Conservation (phyloP, 2,888 invertebrate genomes). For the Melanotus villosus region DNA sequence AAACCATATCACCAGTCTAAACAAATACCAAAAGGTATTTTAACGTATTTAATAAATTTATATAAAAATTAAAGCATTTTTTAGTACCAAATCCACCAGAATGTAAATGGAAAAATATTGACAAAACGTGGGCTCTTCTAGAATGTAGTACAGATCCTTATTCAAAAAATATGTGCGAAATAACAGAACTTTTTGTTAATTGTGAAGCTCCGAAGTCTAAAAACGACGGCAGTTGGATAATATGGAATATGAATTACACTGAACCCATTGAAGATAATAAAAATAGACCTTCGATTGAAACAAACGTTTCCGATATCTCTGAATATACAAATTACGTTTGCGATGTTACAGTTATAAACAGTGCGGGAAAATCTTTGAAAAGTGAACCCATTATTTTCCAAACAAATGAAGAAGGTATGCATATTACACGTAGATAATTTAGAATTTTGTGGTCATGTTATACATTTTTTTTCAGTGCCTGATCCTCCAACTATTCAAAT, state of each 20-base stretch:
- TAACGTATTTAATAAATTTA: neutral
- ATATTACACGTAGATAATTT: no score
- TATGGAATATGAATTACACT: neutral
- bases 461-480: no score
- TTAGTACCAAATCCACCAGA: conserved; percentile 38
- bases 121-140: conserved; percentile 23
- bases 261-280: neutral
- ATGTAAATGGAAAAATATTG: neutral
- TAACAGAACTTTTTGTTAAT: conserved; percentile 20
- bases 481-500: neutral
- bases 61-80: conserved; percentile 5
- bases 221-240: conserved; percentile 12
- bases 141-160: conserved; percentile 27
- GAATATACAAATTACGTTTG: conserved; percentile 47
- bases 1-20: neutral
- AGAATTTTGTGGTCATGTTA: no score
- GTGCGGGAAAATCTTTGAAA: conserved; percentile 33
- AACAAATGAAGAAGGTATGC: conserved; percentile 46
- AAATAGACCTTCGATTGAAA: neutral
- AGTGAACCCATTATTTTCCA: conserved; percentile 30
- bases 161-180: conserved; percentile 34
- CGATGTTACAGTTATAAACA: conserved; percentile 22
- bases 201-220: conserved; percentile 26
- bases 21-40: conserved; percentile 6
- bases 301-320: conserved; percentile 28